A percentile compares a stretch with the other conserved stretches of the same genome.
Conservation (phyloP, 1,140 invertebrate species). For the Portunus trituberculatus region DNA sequence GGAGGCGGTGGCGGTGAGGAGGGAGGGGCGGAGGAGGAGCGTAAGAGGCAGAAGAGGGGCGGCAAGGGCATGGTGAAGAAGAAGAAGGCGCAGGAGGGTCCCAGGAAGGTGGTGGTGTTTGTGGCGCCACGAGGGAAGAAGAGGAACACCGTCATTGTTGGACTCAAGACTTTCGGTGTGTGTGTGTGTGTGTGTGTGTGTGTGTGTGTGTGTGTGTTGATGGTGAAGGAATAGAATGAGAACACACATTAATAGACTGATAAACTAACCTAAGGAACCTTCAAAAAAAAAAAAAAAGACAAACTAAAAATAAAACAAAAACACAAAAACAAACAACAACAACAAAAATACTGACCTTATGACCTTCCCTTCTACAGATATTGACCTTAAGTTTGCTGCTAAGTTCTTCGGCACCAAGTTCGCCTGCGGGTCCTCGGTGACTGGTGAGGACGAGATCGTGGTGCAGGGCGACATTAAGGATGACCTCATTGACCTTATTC, state of each 20-base stretch:
- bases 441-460: slow-evolving; percentile 99
- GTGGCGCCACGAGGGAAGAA: slow-evolving; percentile 98
- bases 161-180: slow-evolving; percentile 90
- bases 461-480: slow-evolving; percentile 99
- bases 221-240: too few species aligned
- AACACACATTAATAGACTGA: too few species aligned
- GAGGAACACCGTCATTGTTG: slow-evolving; percentile 93
- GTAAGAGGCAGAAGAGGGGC: slow-evolving; percentile 94
- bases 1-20: slow-evolving; percentile 81
- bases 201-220: slow-evolving; percentile 31
- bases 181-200: slow-evolving; percentile 28
- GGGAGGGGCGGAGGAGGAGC: slow-evolving; percentile 91
- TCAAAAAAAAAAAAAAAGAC: too few species aligned
- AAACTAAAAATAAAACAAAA: too few species aligned
- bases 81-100: slow-evolving; percentile 88
- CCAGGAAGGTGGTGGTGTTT: slow-evolving; percentile 90
- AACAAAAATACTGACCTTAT: too few species aligned
- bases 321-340: too few species aligned
- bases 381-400: slow-evolving; percentile 98
- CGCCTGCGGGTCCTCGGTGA: slow-evolving; percentile 99
- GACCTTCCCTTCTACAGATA: slow-evolving; percentile 84
- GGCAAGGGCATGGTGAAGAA: slow-evolving; percentile 95
- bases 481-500: slow-evolving; percentile 97
- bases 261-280: too few species aligned
- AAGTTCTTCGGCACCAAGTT: slow-evolving; percentile 99